Evolutionary conservation across 2,888 invertebrate species (phyloP), one percentile per base, ranked within the genome.

Genomic region (Amblyteles armatorius): DNA sequence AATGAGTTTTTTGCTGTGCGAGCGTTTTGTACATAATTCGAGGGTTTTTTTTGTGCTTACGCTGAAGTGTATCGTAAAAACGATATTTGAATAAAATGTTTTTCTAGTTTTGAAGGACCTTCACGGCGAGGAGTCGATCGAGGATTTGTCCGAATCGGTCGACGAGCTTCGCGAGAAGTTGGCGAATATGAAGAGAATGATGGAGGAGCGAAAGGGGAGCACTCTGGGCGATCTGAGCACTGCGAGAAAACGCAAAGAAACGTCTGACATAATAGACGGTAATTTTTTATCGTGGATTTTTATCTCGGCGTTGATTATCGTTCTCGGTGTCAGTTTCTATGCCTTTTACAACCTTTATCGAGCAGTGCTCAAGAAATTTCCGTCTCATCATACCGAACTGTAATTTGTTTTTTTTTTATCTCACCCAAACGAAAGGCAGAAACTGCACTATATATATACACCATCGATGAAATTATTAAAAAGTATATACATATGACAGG

Each of bases 281-380:
- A 97, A 96, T 91, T 97, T 98, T 92, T 94, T 98, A 0, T 97
- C 97, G 90, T 95, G 97, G 89, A 97, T 98, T 52, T 98, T 98
- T 90, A 97, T 96, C 0, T 96, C 96, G 0, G 97, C 97, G 0
- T 94, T 98, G 3, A 90, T 97, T 11, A 96, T 97, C 63, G 98
- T 98, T 81, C 93, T 98, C 9, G 96, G 96, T 89, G 98, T 98
- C 57, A 97, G 97, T 76, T 95, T 97, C 0, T 98, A 98, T 91
- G 98, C 98, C 0, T 98, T 98, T 92, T 97, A 97, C 90, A 97
- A 97, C 93, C 94, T 98, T 0, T 97, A 97, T 91, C 95, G 96
- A 90, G 97, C 97, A 19, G 97, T 98, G 73, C 93, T 97, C 48
- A 98, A 97, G 94, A 97, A 97, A 93, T 98, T 98, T 90, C 97